phyloP scores from a whole-genome alignment of 2,113 vertebrate species.

The Poecilia latipinna region DNA sequence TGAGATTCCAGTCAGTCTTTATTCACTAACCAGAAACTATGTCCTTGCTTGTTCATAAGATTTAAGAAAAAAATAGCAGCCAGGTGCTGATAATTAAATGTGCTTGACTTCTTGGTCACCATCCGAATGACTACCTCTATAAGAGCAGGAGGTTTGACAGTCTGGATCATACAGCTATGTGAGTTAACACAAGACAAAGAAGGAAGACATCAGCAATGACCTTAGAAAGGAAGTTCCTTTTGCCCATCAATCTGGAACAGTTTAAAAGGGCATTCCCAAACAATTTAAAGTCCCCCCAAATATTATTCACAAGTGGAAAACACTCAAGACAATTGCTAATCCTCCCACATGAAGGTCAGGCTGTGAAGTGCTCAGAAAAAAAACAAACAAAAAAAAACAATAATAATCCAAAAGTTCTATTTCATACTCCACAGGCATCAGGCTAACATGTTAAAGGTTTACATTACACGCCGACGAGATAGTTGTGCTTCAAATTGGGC shows the following conservation, averaged over 20 bases:
- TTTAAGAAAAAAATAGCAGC: background rate
- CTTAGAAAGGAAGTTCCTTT: background rate
- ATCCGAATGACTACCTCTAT: background rate
- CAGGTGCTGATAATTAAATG: background rate
- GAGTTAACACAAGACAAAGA: background rate
- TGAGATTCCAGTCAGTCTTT: background rate
- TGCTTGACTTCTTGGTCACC: background rate
- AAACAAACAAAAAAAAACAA: background rate
- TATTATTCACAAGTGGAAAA: background rate
- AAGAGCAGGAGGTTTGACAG: background rate
- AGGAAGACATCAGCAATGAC: background rate
- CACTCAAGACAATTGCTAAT: background rate
- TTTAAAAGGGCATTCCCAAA: background rate
- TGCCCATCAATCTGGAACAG: background rate
- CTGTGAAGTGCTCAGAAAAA: background rate
- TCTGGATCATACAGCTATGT: background rate
- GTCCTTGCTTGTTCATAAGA: background rate
- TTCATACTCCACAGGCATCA: background rate
- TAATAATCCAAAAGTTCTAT: background rate
- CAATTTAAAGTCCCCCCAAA: background rate
- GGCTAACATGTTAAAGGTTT: background rate
- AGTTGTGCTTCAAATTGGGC: background rate
- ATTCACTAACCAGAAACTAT: background rate
- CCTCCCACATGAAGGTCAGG: background rate
- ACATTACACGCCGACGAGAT: background rate